phyloP scores from a whole-genome alignment of 2,113 vertebrate genomes.

The Muntiacus muntjak region DNA sequence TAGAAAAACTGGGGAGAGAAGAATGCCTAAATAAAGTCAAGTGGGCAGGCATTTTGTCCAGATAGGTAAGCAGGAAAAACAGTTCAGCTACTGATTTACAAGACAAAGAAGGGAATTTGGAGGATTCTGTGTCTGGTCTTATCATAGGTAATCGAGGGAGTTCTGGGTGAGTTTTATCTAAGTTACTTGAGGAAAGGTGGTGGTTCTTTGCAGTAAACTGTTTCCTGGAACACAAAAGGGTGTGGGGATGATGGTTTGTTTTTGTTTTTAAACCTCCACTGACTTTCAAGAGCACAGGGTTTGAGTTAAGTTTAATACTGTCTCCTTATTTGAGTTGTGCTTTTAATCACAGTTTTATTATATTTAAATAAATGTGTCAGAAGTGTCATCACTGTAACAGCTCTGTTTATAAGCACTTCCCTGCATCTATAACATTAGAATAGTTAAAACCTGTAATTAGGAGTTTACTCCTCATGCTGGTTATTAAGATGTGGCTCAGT shows the following conservation, averaged over 20 bases:
- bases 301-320: not conserved
- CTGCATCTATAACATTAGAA: not conserved
- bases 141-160: not conserved
- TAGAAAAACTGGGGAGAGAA: not conserved
- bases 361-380: not conserved
- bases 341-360: not conserved
- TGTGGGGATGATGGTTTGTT: not conserved
- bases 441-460: not conserved
- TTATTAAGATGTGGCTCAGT: not conserved
- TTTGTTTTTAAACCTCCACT: not conserved
- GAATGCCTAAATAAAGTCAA: not conserved
- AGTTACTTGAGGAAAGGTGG: not conserved
- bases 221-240: not conserved
- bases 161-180: not conserved
- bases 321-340: not conserved
- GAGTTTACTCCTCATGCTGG: not conserved
- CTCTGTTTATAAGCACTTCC: not conserved
- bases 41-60: not conserved
- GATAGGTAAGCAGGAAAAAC: not conserved
- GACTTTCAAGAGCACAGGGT: not conserved
- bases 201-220: not conserved
- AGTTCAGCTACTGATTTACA: not conserved
- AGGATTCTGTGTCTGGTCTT: not conserved
- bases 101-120: not conserved
- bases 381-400: not conserved